Evolutionary conservation across 2,888 invertebrate genomes (phyloP), one percentile per base, ranked within the genome.

Genomic region (Ichneumoninae sp.): DNA sequence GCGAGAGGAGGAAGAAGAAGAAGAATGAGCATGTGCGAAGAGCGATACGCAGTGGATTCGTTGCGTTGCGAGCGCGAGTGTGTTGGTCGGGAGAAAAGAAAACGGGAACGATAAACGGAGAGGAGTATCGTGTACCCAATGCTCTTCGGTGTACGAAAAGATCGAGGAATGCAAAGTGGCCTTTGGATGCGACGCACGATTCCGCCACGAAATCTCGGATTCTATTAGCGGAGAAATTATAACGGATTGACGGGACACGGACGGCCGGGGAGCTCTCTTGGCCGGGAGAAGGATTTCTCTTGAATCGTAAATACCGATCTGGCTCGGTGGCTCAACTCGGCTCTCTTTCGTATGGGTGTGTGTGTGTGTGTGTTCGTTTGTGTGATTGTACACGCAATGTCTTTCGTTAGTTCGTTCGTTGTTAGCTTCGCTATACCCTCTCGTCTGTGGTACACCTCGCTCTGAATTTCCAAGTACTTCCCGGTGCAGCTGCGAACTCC

Each of bases 141-240:
- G 70, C 30, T 69, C 69, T 30, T 16, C 69, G 50, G 47, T 47
- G 22, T 47, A 70, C 22, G 68, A 36, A 80, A 81, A 81, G 81
- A 86, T 84, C 75, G 84, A 76, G 83, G 83, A 86, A 86, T 85
- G 85, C 85, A 83, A 76, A 81, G 69, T 63, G 69, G 70, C 74
- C 74, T 88, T 91, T 88, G 88, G 88, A 93, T 92, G 92, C 92
- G 83, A 76, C 86, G 90, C 92, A 92, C 93, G 93, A 83, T 89
- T 86, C 86, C 90, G 87, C 90, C 89, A 92, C 91, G 92, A 93
- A 93, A 93, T 93, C 93, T 93, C 87, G 92, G 93, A 93, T 93
- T 93, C 93, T 92, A 93, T 92, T 93, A 93, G 91, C 93, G 92
- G 92, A 92, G 93, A 93, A 93, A 93, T 93, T 93, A 93, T 93